A percentile compares a stretch with the other conserved stretches of the same genome.
phyloP scores from a whole-genome alignment of 2,888 invertebrate genomes.

The Agriopis marginaria region DNA sequence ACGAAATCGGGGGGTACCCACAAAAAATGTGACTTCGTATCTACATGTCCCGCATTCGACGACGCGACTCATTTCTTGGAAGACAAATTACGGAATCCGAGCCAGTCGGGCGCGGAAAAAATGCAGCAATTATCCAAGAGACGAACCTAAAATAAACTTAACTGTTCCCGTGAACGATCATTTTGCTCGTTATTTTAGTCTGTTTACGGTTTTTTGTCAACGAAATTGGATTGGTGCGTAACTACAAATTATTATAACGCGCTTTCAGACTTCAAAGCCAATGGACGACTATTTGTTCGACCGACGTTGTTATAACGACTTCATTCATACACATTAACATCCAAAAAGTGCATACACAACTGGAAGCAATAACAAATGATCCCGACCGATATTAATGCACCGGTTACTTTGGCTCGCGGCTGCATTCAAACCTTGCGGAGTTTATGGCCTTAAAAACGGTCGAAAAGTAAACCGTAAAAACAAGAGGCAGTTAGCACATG shows the following conservation, averaged over 20 bases:
- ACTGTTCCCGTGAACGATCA: constrained; percentile 76
- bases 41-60: constrained; percentile 83
- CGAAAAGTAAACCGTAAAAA: constrained; percentile 78
- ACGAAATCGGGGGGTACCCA: constrained; percentile 76
- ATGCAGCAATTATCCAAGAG: constrained; percentile 82
- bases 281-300: constrained; percentile 51
- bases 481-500: constrained; percentile 72
- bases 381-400: constrained; percentile 69
- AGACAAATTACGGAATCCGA: constrained; percentile 84
- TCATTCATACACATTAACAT: constrained; percentile 57
- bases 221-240: constrained; percentile 54
- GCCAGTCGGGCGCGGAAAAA: constrained; percentile 79
- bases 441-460: constrained; percentile 71
- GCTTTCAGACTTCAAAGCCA: constrained; percentile 63
- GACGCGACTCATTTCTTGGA: constrained; percentile 86
- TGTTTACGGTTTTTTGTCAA: constrained; percentile 74
- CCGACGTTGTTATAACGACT: constrained; percentile 52
- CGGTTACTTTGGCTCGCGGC: constrained; percentile 67
- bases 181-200: constrained; percentile 76
- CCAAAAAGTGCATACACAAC: constrained; percentile 56
- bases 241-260: constrained; percentile 64
- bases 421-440: constrained; percentile 67
- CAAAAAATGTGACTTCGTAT: constrained; percentile 63
- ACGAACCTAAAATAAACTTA: constrained; percentile 68
- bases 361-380: constrained; percentile 72